A percentile compares a stretch with the other conserved stretches of the same genome.
Evolutionary conservation across 1,140 invertebrate species (phyloP).

Genomic region (Drosophila littoralis): DNA sequence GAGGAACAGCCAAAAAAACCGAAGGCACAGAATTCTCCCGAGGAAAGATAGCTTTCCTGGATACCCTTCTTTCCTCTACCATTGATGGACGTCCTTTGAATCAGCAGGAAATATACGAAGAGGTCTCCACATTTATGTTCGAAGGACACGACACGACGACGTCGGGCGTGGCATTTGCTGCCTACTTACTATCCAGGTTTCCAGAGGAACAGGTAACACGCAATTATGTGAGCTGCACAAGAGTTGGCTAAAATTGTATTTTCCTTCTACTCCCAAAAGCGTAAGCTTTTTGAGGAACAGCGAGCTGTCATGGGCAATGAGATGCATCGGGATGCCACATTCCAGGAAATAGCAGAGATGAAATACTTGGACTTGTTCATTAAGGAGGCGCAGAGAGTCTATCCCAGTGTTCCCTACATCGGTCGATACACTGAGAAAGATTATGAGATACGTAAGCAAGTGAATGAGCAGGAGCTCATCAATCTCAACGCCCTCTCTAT

Average conservation of each 20-base stretch:
- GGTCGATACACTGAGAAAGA: constrained; percentile 84
- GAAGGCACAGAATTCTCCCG: constrained; percentile 51
- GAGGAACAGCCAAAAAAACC: constrained; percentile 16
- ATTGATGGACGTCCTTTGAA: constrained; percentile 86
- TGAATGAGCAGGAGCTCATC: too few relatives aligned
- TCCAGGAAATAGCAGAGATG: constrained; percentile 87
- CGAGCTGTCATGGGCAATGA: constrained; percentile 84
- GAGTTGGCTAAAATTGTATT: constrained; percentile 11
- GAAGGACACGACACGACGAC: constrained; percentile 85
- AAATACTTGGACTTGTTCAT: constrained; percentile 88
- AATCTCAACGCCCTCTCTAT: too few relatives aligned
- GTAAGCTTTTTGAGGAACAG: constrained; percentile 85
- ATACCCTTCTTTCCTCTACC: constrained; percentile 74
- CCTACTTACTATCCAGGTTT: constrained; percentile 75
- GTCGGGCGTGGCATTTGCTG: constrained; percentile 78
- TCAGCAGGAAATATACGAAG: constrained; percentile 88
- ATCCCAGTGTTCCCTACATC: constrained; percentile 89
- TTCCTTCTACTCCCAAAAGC: constrained; percentile 47
- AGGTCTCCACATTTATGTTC: constrained; percentile 91
- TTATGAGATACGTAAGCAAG: constrained; percentile 61
- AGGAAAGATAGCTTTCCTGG: constrained; percentile 75
- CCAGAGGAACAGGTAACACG: constrained; percentile 73
- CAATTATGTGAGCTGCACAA: neutral
- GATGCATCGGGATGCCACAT: constrained; percentile 84
- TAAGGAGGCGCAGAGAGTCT: constrained; percentile 87